Percentiles rank a stretch among this genome's conserved stretches.
These are phyloP conservation scores for Drosophila niveifrons DNA, from an alignment of 2,888 invertebrate genomes.

Conservation along the genomic window DNA sequence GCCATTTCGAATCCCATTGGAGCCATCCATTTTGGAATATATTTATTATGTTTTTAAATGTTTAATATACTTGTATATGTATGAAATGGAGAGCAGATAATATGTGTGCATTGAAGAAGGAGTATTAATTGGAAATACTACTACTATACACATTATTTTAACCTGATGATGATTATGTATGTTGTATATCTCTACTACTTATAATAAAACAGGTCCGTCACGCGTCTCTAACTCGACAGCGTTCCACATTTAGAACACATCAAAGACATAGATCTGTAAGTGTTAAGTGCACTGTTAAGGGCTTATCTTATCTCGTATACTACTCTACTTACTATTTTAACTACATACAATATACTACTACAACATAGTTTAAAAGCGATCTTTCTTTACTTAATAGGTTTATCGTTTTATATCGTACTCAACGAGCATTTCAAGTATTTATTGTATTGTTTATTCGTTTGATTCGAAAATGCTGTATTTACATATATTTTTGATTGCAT, in stretches of 20 bases:
- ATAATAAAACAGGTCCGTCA: constrained; percentile 88
- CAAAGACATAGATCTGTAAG: constrained; percentile 90
- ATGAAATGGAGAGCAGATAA: constrained; percentile 33
- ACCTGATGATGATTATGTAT: constrained; percentile 49
- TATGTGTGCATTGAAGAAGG: background rate
- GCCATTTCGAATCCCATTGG: constrained; percentile 23
- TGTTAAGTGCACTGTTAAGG: constrained; percentile 81
- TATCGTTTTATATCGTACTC: constrained; percentile 51
- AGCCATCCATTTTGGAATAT: constrained; percentile 30
- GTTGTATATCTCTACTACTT: constrained; percentile 73
- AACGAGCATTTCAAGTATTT: constrained; percentile 26
- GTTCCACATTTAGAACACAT: constrained; percentile 89
- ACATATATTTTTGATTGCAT: constrained; percentile 26
- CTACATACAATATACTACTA: constrained; percentile 24
- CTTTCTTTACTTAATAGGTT: constrained; percentile 45
- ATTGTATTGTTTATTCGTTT: constrained; percentile 31
- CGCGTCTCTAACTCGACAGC: constrained; percentile 90
- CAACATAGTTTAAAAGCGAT: constrained; percentile 47
- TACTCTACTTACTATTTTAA: background rate
- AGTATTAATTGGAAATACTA: constrained; percentile 17
- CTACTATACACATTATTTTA: constrained; percentile 44
- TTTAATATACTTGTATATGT: constrained; percentile 2
- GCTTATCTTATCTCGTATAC: constrained; percentile 60
- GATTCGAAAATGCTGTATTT: constrained; percentile 27
- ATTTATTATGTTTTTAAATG: background rate